Evolutionary conservation across 2,888 invertebrate genomes (phyloP).

Genomic region (Clistopyga incitator): DNA sequence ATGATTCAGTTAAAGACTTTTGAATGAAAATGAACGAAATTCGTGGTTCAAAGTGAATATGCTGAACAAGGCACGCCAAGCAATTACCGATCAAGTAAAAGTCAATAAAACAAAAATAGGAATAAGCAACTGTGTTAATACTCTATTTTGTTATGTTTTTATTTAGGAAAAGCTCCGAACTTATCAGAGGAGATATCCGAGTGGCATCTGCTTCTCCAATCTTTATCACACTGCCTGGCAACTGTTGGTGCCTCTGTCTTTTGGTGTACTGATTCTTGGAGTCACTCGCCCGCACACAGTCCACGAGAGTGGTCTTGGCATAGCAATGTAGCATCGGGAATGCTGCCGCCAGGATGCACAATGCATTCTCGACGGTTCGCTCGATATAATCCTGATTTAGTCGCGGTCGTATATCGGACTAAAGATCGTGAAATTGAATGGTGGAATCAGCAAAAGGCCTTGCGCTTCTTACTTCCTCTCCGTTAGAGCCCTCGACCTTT

Average conservation of each 20-base stretch:
- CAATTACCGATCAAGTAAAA: no score
- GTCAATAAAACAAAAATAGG: no score
- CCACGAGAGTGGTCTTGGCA: constrained; percentile 4
- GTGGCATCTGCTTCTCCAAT: neutral
- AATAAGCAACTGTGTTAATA: neutral
- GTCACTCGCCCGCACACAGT: constrained; percentile 19
- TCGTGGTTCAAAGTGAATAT: no score
- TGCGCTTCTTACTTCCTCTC: constrained; percentile 47
- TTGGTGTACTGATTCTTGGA: neutral
- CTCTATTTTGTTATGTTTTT: neutral
- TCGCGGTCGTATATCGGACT: constrained; percentile 78
- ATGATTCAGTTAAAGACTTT: no score
- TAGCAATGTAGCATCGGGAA: constrained; percentile 34
- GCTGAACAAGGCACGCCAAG: no score
- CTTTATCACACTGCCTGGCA: constrained; percentile 8
- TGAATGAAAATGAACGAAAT: no score
- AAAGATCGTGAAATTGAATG: constrained; percentile 81
- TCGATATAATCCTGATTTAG: constrained; percentile 81
- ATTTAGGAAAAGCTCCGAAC: neutral
- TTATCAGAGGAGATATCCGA: neutral
- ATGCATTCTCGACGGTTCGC: constrained; percentile 64
- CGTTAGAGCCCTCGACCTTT: constrained; percentile 45
- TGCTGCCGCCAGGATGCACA: constrained; percentile 53
- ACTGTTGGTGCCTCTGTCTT: constrained; percentile 7
- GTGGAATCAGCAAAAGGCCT: constrained; percentile 75